Evolutionary conservation across 2,113 vertebrate species (phyloP).

Genomic region (Camelus dromedarius): DNA sequence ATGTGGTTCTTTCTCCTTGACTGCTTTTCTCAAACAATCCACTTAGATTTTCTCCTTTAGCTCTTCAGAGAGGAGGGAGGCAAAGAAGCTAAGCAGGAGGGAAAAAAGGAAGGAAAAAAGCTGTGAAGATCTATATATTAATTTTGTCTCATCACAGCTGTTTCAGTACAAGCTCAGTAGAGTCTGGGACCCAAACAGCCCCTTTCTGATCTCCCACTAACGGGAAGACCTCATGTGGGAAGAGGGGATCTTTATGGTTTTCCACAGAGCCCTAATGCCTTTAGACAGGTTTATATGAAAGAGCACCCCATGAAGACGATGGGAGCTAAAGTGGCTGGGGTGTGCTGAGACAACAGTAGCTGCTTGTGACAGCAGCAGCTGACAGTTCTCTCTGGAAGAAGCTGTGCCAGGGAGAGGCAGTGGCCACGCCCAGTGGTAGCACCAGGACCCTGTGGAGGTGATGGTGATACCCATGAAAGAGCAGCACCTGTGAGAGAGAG

Average conservation of each 20-base stretch:
- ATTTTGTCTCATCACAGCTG: not conserved
- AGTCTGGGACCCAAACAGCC: not conserved
- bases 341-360: not conserved
- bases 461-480: not conserved
- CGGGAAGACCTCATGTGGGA: not conserved
- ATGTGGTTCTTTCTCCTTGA: not conserved
- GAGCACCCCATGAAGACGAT: not conserved
- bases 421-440: not conserved
- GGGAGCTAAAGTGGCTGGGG: not conserved
- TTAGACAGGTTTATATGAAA: not conserved
- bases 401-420: not conserved
- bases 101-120: not conserved
- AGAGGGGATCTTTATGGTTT: not conserved
- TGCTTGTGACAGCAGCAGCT: not conserved
- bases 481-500: not conserved
- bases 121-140: not conserved
- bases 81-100: not conserved
- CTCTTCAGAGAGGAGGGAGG: not conserved
- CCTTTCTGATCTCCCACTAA: not conserved
- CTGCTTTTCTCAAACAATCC: not conserved
- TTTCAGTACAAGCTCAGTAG: conserved; percentile 14
- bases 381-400: not conserved
- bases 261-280: not conserved
- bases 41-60: conserved; percentile 8
- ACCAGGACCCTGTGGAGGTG: not conserved